Evolutionary conservation across 1,140 invertebrate genomes (phyloP), one percentile per base, ranked within the genome.

Genomic region (Pinna nobilis): DNA sequence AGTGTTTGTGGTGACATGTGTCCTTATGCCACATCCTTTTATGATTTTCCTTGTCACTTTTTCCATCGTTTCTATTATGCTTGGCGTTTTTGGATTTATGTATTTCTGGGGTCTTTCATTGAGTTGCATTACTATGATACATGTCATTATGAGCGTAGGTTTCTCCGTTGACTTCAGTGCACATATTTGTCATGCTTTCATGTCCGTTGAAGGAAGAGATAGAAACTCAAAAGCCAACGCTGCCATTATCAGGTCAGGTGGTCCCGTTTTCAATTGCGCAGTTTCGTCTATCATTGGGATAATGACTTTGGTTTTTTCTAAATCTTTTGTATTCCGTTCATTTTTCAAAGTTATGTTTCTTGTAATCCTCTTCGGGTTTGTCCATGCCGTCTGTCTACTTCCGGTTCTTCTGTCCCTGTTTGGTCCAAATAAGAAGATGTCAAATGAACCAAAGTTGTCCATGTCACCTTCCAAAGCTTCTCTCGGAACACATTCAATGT

Each of bases 301-400:
- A 6, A 90, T 95, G 0, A 95, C 96, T 0, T 88, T 99, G 0
- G 90, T 96, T 1, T 90, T 97, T 44, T 96, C 96, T 0, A 94
- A 95, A 61, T 98, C 96, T 74, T 98, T 98, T 84, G 97, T 99
- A 55, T 98, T 99, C 86, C 91, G 96, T n/a, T 97, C 98, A 0
- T 99, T 98, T 92, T 99, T 99, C 90, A 99, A 98, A 89, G 98
- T 98, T 92, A 96, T 99, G 18, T 97, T 98, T 86, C 91, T 98
- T 68, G 97, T 98, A 0, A 97, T 98, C 74, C 94, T 97, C 84
- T 95, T 98, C 76, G 97, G 97, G 37, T 95, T 96, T 2, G 92
- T 98, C 90, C 97, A 99, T 84, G 96, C 96, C 1, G 90, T 98
- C 0, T 93, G 99, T 78, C 90, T 99, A 3, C 90, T 99, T 13